A percentile compares a stretch with the other conserved stretches of the same genome.
phyloP scores from a whole-genome alignment of 2,888 invertebrate genomes.

The Epinotia demarniana region DNA sequence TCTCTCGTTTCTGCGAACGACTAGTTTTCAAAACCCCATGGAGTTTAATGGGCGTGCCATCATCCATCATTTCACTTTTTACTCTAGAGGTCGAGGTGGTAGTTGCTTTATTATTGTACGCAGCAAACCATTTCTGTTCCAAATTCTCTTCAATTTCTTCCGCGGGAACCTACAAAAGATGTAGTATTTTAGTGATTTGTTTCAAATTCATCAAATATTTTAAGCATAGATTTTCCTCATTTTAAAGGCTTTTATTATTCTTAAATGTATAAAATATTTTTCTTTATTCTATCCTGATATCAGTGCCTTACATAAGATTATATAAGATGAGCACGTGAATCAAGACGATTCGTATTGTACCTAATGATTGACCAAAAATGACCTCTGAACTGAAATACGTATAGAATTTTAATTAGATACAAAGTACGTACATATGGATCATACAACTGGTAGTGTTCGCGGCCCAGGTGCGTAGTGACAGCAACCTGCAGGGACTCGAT shows the following conservation, averaged over 20 bases:
- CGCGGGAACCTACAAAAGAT: conserved; percentile 40
- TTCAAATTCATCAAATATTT: background rate
- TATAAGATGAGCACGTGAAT: too few species aligned
- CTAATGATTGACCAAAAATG: too few species aligned
- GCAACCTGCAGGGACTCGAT: conserved; percentile 83
- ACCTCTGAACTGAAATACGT: background rate
- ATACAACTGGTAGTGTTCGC: conserved; percentile 73
- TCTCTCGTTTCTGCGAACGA: background rate
- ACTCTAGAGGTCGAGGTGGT: background rate
- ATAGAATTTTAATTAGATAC: background rate
- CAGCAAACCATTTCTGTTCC: conserved; percentile 75
- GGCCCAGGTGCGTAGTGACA: conserved; percentile 64
- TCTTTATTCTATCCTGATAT: too few species aligned
- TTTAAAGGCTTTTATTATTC: too few species aligned
- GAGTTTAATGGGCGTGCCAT: background rate
- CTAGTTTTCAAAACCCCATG: conserved; percentile 9
- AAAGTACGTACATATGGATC: conserved; percentile 73
- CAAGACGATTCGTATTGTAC: too few species aligned
- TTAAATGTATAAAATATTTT: too few species aligned
- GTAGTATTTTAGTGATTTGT: background rate
- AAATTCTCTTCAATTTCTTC: conserved; percentile 76
- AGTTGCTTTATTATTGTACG: conserved; percentile 62
- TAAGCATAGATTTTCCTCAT: too few species aligned
- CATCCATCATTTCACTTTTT: background rate
- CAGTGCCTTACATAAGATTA: too few species aligned